Conservation (phyloP, 30 jellyfish, hydroid and myxozoan species). For the Hydractinia echinata region DNA sequence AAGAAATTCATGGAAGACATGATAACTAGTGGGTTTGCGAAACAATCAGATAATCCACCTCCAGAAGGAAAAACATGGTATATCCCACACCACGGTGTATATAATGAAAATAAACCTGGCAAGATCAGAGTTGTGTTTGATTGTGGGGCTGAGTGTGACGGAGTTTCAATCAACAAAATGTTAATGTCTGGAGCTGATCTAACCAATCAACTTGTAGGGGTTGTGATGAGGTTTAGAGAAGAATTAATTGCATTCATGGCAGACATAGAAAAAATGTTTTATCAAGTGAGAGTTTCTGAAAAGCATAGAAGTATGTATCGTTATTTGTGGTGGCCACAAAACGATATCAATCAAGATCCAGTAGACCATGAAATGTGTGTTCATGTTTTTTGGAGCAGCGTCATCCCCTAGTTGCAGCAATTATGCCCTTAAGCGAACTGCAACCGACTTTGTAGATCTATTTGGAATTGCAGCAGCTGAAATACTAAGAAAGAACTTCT, state of each 20-base stretch:
- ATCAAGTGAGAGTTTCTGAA: not conserved
- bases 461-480: not conserved
- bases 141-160: slow-evolving; percentile 46
- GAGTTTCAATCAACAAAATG: slow-evolving; percentile 11
- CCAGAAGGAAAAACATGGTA: too few relatives aligned
- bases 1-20: too few relatives aligned
- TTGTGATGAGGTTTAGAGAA: too few relatives aligned
- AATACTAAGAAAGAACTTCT: not conserved
- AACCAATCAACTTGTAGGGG: slow-evolving; percentile 15
- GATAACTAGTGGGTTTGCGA: too few relatives aligned
- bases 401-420: not conserved
- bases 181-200: slow-evolving; percentile 34
- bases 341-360: not conserved
- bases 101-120: too few relatives aligned
- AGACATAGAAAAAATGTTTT: slow-evolving; percentile 40
- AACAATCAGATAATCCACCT: too few relatives aligned
- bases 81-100: too few relatives aligned
- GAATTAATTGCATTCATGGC: slow-evolving; percentile 4
- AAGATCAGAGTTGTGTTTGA: not conserved
- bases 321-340: slow-evolving; percentile 28
- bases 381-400: slow-evolving; percentile 10
- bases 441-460: not conserved
- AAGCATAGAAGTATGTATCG: slow-evolving; percentile 20
- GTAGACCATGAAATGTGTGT: not conserved
- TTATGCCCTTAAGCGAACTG: slow-evolving; percentile 4